Evolutionary conservation across 2,888 invertebrate genomes (phyloP).

Genomic region (Eurytoma adleriae): DNA sequence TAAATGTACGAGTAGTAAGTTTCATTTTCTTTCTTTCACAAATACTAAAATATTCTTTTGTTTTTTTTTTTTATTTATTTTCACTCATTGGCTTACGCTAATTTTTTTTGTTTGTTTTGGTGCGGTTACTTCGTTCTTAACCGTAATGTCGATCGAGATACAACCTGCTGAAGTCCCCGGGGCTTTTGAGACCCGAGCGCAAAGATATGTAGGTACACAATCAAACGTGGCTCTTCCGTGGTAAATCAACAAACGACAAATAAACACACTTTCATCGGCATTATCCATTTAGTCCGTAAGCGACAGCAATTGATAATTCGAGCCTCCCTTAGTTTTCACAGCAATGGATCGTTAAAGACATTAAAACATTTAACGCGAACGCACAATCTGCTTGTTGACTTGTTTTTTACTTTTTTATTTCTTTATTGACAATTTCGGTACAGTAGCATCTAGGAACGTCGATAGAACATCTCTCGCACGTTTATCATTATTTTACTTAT

Average conservation of each 20-base stretch:
- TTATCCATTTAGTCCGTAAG: neutral
- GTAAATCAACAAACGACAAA: neutral
- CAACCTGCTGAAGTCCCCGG: neutral
- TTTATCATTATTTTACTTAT: neutral
- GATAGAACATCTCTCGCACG: conserved; percentile 1
- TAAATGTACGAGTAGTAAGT: conserved; percentile 31
- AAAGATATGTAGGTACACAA: conserved; percentile 37
- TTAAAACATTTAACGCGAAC: conserved; percentile 38
- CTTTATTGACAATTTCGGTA: conserved; percentile 27
- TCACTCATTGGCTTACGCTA: conserved; percentile 7
- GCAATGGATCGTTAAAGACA: conserved; percentile 46
- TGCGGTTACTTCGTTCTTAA: conserved; percentile 6
- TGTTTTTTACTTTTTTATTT: conserved; percentile 8
- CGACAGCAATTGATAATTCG: conserved; percentile 25
- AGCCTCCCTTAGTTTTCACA: conserved; percentile 19
- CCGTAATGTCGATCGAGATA: conserved; percentile 21
- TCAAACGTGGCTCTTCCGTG: neutral
- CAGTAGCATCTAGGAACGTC: conserved; percentile 21
- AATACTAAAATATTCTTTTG: conserved; percentile 52
- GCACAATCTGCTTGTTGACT: conserved; percentile 4
- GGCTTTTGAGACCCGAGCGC: neutral
- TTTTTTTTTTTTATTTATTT: conserved; percentile 31
- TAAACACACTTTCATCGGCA: too few species aligned
- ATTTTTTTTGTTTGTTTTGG: conserved; percentile 3
- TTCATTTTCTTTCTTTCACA: conserved; percentile 11